Conservation (phyloP, 1,140 invertebrate species). For the Kradibia gibbosae region DNA sequence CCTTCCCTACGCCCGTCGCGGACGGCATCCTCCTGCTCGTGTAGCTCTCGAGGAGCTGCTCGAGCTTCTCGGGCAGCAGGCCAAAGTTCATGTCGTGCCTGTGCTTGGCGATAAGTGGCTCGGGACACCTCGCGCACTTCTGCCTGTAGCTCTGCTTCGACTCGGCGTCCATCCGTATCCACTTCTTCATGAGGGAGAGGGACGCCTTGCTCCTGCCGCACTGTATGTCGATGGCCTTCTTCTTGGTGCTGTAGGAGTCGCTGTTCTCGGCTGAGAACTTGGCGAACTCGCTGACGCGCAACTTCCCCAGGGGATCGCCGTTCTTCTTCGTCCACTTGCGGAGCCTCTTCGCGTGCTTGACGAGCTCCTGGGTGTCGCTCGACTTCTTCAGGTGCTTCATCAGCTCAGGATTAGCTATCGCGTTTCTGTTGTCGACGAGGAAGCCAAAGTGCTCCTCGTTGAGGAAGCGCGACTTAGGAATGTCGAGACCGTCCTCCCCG, state of each 20-base stretch:
- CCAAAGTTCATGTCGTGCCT: slow-evolving; percentile 85
- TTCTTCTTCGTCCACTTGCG: slow-evolving; percentile 78
- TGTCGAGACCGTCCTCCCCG: slow-evolving; percentile 98
- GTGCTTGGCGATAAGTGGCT: slow-evolving; percentile 81
- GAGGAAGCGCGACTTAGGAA: slow-evolving; percentile 89
- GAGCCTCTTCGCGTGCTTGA: slow-evolving; percentile 72
- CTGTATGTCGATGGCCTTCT: slow-evolving; percentile 50
- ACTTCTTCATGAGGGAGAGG: slow-evolving; percentile 77
- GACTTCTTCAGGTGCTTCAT: slow-evolving; percentile 76
- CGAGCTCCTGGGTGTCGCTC: slow-evolving; percentile 68
- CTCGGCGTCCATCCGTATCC: slow-evolving; percentile 76
- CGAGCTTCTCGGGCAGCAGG: slow-evolving; percentile 86
- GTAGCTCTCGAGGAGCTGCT: slow-evolving; percentile 80
- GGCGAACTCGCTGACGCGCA: slow-evolving; percentile 61
- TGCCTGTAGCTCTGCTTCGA: slow-evolving; percentile 71
- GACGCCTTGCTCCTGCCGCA: slow-evolving; percentile 67
- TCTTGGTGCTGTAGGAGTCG: slow-evolving; percentile 61
- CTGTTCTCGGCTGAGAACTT: slow-evolving; percentile 59
- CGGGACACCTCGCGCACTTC: slow-evolving; percentile 75
- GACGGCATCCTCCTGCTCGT: slow-evolving; percentile 67
- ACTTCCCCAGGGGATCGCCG: slow-evolving; percentile 69
- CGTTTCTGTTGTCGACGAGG: slow-evolving; percentile 83
- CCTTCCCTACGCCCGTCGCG: slow-evolving; percentile 60
- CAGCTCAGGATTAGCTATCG: slow-evolving; percentile 76
- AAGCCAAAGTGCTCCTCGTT: slow-evolving; percentile 86